Percentiles rank a stretch among this genome's conserved stretches.
These are phyloP conservation scores for Chrysocyon brachyurus DNA, from an alignment of 2,797 vertebrate genomes.

Conservation along the genomic window DNA sequence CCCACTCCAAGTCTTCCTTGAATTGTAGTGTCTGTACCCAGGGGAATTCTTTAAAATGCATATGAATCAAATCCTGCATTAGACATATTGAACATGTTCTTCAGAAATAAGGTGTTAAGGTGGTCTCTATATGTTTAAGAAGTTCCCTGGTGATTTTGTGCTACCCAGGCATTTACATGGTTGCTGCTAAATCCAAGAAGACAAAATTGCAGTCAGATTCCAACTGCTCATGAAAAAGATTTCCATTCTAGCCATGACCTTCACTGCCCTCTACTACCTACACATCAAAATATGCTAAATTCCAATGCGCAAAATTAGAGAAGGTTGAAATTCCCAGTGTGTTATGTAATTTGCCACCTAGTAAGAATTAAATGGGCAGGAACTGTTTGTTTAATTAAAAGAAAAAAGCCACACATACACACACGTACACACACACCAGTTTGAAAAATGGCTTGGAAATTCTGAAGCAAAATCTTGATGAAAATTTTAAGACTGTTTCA, in stretches of 20 bases:
- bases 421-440: not conserved
- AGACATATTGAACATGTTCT: not conserved
- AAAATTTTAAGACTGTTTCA: constrained; percentile 17
- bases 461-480: not conserved
- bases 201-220: not conserved
- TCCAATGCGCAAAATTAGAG: not conserved
- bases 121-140: not conserved
- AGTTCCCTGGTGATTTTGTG: not conserved
- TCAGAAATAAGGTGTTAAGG: not conserved
- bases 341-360: not conserved
- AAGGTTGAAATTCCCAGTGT: not conserved
- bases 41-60: not conserved
- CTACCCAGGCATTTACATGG: not conserved
- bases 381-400: constrained; percentile 13
- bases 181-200: not conserved
- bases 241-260: not conserved
- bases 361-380: not conserved
- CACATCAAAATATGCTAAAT: constrained; percentile 33
- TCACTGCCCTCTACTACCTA: not conserved
- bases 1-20: not conserved
- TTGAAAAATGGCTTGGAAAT: not conserved
- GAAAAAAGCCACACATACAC: not conserved
- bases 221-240: not conserved
- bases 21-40: not conserved
- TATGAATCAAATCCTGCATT: not conserved